Percentiles rank a stretch among this genome's conserved stretches.
These are phyloP conservation scores for Lophochroa leadbeateri DNA, from an alignment of 2,113 vertebrate genomes.

Conservation along the genomic window DNA sequence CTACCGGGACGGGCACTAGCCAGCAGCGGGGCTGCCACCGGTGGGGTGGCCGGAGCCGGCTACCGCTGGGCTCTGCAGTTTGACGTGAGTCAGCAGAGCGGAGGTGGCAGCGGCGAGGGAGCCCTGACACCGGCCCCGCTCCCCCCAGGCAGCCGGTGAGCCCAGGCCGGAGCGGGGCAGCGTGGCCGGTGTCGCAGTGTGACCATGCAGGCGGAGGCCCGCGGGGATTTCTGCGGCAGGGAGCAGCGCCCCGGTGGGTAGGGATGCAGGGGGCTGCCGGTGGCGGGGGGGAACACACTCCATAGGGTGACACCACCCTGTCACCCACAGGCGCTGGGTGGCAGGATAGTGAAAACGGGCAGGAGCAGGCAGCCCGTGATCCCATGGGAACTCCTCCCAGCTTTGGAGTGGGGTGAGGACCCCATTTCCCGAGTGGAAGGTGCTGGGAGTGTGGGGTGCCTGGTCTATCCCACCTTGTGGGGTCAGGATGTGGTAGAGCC, in stretches of 20 bases:
- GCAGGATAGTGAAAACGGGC: not conserved
- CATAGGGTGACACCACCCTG: fast-evolving
- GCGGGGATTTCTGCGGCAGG: slow-evolving; percentile 1
- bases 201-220: slow-evolving; percentile 43
- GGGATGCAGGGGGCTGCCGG: not conserved
- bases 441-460: fast-evolving
- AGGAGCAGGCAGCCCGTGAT: not conserved
- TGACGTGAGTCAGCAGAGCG: slow-evolving; percentile 53
- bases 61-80: not conserved
- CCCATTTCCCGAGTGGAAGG: fast-evolving
- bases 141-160: slow-evolving; percentile 30
- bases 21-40: not conserved
- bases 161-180: not conserved
- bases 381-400: not conserved
- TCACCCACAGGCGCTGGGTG: not conserved
- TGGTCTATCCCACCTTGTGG: fast-evolving
- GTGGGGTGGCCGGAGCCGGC: not conserved
- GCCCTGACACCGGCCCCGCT: not conserved
- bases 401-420: fast-evolving
- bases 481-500: not conserved
- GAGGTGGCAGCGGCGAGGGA: not conserved
- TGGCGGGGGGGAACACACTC: not conserved
- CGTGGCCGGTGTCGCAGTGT: not conserved
- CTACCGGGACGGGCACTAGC: fast-evolving
- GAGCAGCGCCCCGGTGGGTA: slow-evolving; percentile 14